Evolutionary conservation across 2,888 invertebrate species (phyloP).

Genomic region (Penaeus monodon): DNA sequence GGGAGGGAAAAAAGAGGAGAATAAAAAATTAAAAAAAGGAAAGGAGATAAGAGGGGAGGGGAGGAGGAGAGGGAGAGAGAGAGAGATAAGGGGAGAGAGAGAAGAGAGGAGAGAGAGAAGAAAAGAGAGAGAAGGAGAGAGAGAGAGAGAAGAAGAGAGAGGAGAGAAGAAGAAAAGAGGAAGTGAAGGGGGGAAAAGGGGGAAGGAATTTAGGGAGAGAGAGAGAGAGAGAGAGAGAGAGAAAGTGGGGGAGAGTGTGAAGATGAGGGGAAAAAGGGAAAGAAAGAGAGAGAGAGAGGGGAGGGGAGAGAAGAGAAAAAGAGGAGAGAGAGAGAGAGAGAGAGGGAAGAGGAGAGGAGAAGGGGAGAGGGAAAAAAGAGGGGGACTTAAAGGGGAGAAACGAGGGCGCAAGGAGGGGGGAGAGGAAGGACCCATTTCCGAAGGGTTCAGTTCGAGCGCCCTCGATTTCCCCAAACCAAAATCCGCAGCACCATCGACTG

Average conservation of each 20-base stretch:
- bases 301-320: not conserved
- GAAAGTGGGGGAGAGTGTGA: conserved; percentile 16
- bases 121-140: conserved; percentile 16
- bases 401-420: no score
- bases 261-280: conserved; percentile 6
- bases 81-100: not conserved
- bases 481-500: no score
- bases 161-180: not conserved
- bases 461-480: no score
- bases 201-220: not conserved
- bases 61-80: not conserved
- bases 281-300: not conserved
- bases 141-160: not conserved
- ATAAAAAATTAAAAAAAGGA: not conserved
- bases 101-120: not conserved
- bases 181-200: not conserved
- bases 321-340: no score
- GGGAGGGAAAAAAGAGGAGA: not conserved
- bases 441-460: no score
- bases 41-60: not conserved
- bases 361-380: not conserved
- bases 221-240: conserved; percentile 7
- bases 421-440: not conserved
- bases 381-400: no score
- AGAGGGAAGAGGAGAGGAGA: not conserved